Conservation (phyloP, 2,888 invertebrate species). For the Phlogophora meticulosa region DNA sequence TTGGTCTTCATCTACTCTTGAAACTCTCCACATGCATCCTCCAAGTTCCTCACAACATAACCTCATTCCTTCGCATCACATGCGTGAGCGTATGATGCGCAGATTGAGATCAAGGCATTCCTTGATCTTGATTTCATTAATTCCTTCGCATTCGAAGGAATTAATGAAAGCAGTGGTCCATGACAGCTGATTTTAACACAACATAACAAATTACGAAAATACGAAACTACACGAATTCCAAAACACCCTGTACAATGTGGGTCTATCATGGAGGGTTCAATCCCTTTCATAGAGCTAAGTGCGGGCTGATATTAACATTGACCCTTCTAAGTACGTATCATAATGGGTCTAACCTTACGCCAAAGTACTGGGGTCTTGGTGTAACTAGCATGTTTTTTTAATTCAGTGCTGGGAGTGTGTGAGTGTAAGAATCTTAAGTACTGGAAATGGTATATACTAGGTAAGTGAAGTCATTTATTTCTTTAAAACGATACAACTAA, state of each 20-base stretch:
- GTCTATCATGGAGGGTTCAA: slow-evolving; percentile 38
- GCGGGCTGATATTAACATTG: slow-evolving; percentile 53
- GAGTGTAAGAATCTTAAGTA: not conserved
- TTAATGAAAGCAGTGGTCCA: no score
- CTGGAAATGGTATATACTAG: not conserved
- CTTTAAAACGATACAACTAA: no score
- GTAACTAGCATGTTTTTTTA: slow-evolving; percentile 27
- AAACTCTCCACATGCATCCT: no score
- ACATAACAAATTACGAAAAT: not conserved
- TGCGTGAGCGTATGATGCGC: no score
- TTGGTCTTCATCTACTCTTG: no score
- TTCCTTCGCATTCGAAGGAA: no score
- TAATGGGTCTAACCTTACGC: slow-evolving; percentile 41
- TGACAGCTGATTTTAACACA: not conserved
- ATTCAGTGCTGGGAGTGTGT: not conserved
- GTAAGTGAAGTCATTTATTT: no score
- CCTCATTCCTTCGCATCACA: no score
- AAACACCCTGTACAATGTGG: slow-evolving; percentile 13
- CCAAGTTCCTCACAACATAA: no score
- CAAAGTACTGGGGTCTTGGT: slow-evolving; percentile 8
- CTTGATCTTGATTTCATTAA: no score
- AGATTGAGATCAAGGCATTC: no score
- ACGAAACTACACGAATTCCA: not conserved
- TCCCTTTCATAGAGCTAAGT: slow-evolving; percentile 57
- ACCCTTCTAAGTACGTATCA: slow-evolving; percentile 40